These are phyloP conservation scores for Poeciliopsis turneri DNA, from an alignment of 2,797 vertebrate species.

Conservation along the genomic window DNA sequence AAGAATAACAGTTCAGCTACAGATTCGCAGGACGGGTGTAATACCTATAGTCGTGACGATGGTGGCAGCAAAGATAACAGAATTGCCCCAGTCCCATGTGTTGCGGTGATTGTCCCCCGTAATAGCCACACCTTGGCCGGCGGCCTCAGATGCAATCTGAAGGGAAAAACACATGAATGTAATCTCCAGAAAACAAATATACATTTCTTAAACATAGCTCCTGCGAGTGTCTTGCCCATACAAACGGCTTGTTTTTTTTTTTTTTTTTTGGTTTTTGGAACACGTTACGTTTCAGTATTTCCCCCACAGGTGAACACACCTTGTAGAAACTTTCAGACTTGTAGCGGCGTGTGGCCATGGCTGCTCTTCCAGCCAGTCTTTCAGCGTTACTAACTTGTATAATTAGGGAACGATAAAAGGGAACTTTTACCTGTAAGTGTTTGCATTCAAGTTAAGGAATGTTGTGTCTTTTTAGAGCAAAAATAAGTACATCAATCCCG, in stretches of 20 bases:
- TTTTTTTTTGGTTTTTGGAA: neutral
- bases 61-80: conserved; percentile 93
- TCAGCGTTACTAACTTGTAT: neutral
- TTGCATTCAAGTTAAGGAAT: neutral
- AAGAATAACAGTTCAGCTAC: too few relatives aligned
- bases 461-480: neutral
- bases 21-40: neutral
- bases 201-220: neutral
- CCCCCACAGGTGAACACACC: neutral
- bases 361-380: neutral
- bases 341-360: neutral
- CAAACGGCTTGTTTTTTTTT: neutral
- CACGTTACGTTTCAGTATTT: neutral
- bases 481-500: neutral
- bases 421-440: neutral
- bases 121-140: conserved; percentile 90
- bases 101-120: conserved; percentile 86
- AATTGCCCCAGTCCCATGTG: conserved; percentile 94
- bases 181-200: neutral
- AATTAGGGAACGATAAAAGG: too few relatives aligned
- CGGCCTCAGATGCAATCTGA: conserved; percentile 88
- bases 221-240: neutral
- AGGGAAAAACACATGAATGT: neutral
- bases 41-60: conserved; percentile 95
- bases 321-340: neutral